phyloP scores from a whole-genome alignment of 2,797 vertebrate species.

The Galaxias olidus region DNA sequence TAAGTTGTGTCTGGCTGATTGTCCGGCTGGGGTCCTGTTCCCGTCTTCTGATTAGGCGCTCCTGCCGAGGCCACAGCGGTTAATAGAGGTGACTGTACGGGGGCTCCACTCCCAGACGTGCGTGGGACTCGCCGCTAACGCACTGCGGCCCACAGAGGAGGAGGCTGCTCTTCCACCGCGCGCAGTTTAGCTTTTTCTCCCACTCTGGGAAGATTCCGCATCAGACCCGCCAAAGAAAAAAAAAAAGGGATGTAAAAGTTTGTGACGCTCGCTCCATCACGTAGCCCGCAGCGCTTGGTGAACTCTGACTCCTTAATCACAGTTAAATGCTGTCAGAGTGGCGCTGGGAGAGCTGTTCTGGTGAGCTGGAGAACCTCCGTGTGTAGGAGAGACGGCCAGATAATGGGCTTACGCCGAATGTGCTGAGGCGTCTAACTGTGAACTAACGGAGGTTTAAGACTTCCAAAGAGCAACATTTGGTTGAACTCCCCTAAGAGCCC shows the following conservation, averaged over 20 bases:
- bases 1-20: conserved; percentile 52
- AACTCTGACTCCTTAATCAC: conserved; percentile 77
- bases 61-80: conserved; percentile 49
- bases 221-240: conserved; percentile 47
- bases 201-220: conserved; percentile 41
- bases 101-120: conserved; percentile 22
- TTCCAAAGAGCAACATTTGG: conserved; percentile 64
- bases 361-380: conserved; percentile 63
- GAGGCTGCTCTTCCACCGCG: conserved; percentile 41
- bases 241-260: conserved; percentile 22
- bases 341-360: conserved; percentile 51
- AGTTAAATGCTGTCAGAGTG: conserved; percentile 71
- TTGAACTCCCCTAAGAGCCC: conserved; percentile 57
- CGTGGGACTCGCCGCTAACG: conserved; percentile 48
- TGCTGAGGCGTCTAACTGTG: conserved; percentile 68
- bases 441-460: conserved; percentile 73
- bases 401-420: conserved; percentile 76
- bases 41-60: conserved; percentile 54
- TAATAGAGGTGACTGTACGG: conserved; percentile 57
- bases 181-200: conserved; percentile 40
- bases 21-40: conserved; percentile 29
- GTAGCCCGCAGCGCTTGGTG: conserved; percentile 63
- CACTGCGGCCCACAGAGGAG: conserved; percentile 49
- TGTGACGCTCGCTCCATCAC: conserved; percentile 45
- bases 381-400: conserved; percentile 63